A percentile compares a stretch with the other conserved stretches of the same genome.
Evolutionary conservation across 2,888 invertebrate species (phyloP).

Genomic region (Synanthedon formicaeformis): DNA sequence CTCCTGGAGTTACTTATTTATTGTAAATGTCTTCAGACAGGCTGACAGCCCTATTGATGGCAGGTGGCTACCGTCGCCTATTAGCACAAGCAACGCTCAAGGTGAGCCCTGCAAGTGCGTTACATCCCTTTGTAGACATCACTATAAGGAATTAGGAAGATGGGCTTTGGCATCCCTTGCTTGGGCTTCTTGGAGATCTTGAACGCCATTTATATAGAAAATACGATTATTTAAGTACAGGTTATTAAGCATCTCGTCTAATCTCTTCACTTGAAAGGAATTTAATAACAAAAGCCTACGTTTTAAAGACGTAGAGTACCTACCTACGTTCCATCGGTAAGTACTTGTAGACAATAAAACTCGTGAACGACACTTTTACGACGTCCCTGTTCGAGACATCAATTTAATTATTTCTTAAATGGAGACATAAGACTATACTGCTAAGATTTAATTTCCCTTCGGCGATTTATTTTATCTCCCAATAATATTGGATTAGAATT

Average conservation of each 20-base stretch:
- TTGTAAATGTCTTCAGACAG: background rate
- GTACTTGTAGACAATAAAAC: conserved; percentile 4
- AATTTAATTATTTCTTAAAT: conserved; percentile 6
- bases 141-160: no score
- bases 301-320: no score
- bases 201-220: no score
- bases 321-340: no score
- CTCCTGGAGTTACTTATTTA: no score
- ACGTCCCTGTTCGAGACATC: conserved; percentile 1
- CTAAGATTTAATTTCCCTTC: conserved; percentile 1
- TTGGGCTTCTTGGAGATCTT: no score
- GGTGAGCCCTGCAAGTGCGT: background rate
- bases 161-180: no score
- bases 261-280: no score
- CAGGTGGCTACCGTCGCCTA: background rate
- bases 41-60: background rate
- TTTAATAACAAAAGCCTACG: no score
- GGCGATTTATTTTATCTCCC: conserved; percentile 2
- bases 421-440: conserved; percentile 4
- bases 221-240: no score
- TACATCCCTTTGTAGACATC: no score
- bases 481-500: conserved; percentile 1
- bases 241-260: no score
- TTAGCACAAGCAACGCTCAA: background rate
- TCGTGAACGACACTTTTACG: conserved; percentile 6